A percentile compares a stretch with the other conserved stretches of the same genome.
These are phyloP conservation scores for Ptychoptera contaminata DNA, from an alignment of 2,888 invertebrate species.

Conservation along the genomic window DNA sequence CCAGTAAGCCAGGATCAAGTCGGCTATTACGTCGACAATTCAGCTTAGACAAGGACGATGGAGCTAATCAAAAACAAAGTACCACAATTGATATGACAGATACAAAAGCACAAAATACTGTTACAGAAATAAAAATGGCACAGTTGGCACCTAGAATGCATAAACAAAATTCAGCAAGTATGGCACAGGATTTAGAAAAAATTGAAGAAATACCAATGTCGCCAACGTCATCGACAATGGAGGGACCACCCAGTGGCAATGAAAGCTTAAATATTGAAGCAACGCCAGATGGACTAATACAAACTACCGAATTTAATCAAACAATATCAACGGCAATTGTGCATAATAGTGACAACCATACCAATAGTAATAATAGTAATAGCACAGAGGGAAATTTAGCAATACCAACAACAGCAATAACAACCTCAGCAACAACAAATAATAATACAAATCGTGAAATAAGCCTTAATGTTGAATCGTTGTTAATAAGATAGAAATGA, in stretches of 20 bases:
- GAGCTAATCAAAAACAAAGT: conserved; percentile 15
- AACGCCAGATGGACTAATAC: neutral
- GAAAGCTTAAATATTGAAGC: neutral
- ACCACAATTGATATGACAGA: neutral
- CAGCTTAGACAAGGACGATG: conserved; percentile 51
- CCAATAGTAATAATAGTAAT: neutral
- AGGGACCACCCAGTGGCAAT: neutral
- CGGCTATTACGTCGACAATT: conserved; percentile 47
- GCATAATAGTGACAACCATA: no score
- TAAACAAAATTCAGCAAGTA: conserved; percentile 53
- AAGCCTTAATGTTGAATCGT: conserved; percentile 21
- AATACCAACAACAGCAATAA: conserved; percentile 3
- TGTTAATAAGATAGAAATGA: conserved; percentile 26
- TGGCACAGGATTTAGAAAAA: conserved; percentile 49
- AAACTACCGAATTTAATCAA: neutral
- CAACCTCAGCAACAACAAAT: neutral
- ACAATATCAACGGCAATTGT: no score
- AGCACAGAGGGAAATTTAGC: conserved; percentile 3
- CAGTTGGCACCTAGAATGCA: conserved; percentile 25
- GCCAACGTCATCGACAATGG: conserved; percentile 24
- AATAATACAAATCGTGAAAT: conserved; percentile 14
- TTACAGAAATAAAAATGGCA: neutral
- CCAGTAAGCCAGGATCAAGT: conserved; percentile 30
- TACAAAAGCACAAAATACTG: conserved; percentile 7
- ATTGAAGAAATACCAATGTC: conserved; percentile 49